A percentile compares a stretch with the other conserved stretches of the same genome.
Evolutionary conservation across 2,797 vertebrate genomes (phyloP).

Genomic region (Fistularia commersonii): DNA sequence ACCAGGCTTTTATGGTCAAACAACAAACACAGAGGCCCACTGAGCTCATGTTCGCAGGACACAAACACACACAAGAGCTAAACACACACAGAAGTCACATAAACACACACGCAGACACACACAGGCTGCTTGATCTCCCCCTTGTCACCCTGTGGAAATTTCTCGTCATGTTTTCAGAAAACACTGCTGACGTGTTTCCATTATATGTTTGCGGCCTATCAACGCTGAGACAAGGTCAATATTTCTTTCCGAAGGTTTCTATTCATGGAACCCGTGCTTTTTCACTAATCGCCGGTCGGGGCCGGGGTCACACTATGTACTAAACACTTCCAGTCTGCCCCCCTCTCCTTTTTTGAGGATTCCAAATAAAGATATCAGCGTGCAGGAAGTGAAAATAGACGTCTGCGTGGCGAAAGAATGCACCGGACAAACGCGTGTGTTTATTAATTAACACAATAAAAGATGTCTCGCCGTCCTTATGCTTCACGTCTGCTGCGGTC

Average conservation of each 20-base stretch:
- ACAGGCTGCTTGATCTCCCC: slow-evolving; percentile 1
- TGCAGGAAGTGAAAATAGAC: too few relatives aligned
- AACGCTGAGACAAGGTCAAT: slow-evolving; percentile 25
- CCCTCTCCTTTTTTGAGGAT: too few relatives aligned
- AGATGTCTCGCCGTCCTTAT: too few relatives aligned
- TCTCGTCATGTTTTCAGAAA: slow-evolving; percentile 28
- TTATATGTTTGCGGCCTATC: slow-evolving; percentile 10
- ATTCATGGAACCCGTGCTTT: not conserved
- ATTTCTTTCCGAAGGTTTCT: slow-evolving; percentile 39
- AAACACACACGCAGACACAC: slow-evolving; percentile 4
- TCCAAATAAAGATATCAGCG: too few relatives aligned
- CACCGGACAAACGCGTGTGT: too few relatives aligned
- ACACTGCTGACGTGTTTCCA: slow-evolving; percentile 17
- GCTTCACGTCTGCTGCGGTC: too few relatives aligned
- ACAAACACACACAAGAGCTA: slow-evolving; percentile 3
- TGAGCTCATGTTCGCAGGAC: slow-evolving; percentile 21
- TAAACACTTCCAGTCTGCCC: slow-evolving; percentile 5
- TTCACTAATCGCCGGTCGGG: not conserved
- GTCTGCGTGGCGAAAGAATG: too few relatives aligned
- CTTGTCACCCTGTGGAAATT: slow-evolving; percentile 26
- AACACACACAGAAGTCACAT: slow-evolving; percentile 13
- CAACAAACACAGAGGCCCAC: slow-evolving; percentile 38
- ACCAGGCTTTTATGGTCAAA: slow-evolving; percentile 30
- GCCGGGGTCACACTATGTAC: slow-evolving; percentile 9
- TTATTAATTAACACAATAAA: too few relatives aligned